phyloP scores from a whole-genome alignment of 2,888 invertebrate genomes.

The Drosophila mulleri region DNA sequence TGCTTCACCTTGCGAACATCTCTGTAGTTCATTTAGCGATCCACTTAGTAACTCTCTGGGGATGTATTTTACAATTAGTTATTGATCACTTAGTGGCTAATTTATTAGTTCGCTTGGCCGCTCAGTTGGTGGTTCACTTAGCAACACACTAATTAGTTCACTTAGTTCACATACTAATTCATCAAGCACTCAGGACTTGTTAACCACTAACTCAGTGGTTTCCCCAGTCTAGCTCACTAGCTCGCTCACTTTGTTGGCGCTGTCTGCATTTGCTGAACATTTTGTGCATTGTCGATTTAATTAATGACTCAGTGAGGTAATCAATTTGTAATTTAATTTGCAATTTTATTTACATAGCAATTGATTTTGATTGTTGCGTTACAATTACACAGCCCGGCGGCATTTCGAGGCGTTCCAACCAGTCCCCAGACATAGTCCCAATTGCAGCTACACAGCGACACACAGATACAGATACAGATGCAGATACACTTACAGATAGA shows the following conservation, averaged over 20 bases:
- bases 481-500: slow-evolving; percentile 7
- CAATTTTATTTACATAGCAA: slow-evolving; percentile 81
- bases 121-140: slow-evolving; percentile 8
- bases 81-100: not conserved
- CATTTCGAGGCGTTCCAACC: slow-evolving; percentile 57
- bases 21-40: not conserved
- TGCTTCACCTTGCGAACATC: not conserved
- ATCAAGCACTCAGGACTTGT: slow-evolving; percentile 5
- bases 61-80: not conserved
- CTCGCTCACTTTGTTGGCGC: not conserved
- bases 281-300: slow-evolving; percentile 62
- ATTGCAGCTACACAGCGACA: slow-evolving; percentile 22
- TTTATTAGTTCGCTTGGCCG: slow-evolving; percentile 7
- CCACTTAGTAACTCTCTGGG: not conserved
- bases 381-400: slow-evolving; percentile 71
- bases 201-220: not conserved
- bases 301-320: slow-evolving; percentile 82
- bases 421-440: slow-evolving; percentile 43
- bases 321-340: slow-evolving; percentile 83
- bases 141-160: slow-evolving; percentile 5
- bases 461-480: slow-evolving; percentile 7
- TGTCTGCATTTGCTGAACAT: slow-evolving; percentile 11
- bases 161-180: slow-evolving; percentile 9
- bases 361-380: slow-evolving; percentile 80
- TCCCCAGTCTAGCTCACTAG: not conserved